phyloP scores from a whole-genome alignment of 2,113 vertebrate species.

The Symphodus melops region DNA sequence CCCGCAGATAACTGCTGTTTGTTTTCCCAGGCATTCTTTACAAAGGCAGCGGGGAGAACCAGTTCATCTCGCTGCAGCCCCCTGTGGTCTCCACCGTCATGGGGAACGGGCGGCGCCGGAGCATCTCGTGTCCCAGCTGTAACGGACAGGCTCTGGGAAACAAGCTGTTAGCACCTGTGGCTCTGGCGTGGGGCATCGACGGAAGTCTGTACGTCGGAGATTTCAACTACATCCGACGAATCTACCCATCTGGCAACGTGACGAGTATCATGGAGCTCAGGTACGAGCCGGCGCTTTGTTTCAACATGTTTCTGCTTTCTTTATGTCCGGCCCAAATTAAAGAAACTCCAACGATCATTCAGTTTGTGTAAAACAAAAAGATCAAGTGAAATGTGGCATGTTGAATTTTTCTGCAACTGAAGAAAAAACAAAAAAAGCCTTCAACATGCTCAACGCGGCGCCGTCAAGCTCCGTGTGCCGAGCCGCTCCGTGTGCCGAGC shows the following conservation, averaged over 20 bases:
- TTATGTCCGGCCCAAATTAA: no score
- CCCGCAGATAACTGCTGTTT: constrained; percentile 24
- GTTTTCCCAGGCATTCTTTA: constrained; percentile 91
- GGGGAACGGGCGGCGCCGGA: constrained; percentile 95
- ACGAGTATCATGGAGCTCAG: constrained; percentile 97
- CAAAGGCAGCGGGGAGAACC: constrained; percentile 97
- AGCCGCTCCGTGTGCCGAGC: no score
- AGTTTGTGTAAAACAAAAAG: no score
- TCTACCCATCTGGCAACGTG: constrained; percentile 96
- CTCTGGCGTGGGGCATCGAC: constrained; percentile 93
- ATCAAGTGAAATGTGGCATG: no score
- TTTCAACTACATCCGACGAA: constrained; percentile 98
- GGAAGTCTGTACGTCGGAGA: constrained; percentile 97
- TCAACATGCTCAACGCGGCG: no score
- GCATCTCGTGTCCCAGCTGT: constrained; percentile 98
- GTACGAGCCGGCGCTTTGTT: constrained; percentile 76
- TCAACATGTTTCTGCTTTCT: no score
- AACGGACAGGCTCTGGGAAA: constrained; percentile 98
- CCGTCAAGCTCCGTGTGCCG: no score
- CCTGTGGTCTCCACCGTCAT: constrained; percentile 96
- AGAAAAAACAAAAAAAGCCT: no score
- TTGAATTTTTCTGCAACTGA: no score
- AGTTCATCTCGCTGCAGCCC: constrained; percentile 97
- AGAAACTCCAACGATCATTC: not conserved
- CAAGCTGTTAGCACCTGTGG: constrained; percentile 95